A percentile compares a stretch with the other conserved stretches of the same genome.
phyloP scores from a whole-genome alignment of 2,113 vertebrate genomes.

The Ameiurus melas region DNA sequence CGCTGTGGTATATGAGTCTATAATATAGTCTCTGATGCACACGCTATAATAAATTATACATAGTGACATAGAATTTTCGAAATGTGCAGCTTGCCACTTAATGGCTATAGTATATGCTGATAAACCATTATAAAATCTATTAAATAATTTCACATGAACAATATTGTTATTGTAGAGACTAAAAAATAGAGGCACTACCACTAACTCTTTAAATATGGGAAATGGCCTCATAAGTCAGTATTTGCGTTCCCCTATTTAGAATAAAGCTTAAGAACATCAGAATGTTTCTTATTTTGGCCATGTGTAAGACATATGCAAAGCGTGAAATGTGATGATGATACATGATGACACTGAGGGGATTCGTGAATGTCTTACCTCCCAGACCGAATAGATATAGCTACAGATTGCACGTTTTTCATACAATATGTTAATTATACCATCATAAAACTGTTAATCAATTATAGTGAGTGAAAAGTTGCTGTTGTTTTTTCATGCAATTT shows the following conservation, averaged over 20 bases:
- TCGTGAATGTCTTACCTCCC: neutral
- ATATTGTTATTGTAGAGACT: neutral
- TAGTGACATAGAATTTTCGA: neutral
- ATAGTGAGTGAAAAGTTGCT: neutral
- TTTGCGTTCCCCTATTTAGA: neutral
- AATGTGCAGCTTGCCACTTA: neutral
- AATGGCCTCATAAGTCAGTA: neutral
- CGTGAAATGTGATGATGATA: neutral
- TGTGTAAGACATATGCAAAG: neutral
- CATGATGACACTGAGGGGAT: neutral
- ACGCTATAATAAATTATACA: neutral
- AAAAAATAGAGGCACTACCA: neutral
- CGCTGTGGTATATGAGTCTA: neutral
- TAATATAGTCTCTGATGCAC: neutral
- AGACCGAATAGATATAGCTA: neutral
- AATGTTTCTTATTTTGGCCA: neutral
- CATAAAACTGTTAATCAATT: neutral
- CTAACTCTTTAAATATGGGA: neutral
- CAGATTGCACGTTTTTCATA: neutral
- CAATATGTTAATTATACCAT: neutral
- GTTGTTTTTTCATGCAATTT: neutral
- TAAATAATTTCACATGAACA: neutral
- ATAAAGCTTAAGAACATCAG: neutral
- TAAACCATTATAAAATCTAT: neutral
- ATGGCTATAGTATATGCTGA: neutral